Conservation (phyloP, 2,113 vertebrate species). For the Rattus norvegicus region DNA sequence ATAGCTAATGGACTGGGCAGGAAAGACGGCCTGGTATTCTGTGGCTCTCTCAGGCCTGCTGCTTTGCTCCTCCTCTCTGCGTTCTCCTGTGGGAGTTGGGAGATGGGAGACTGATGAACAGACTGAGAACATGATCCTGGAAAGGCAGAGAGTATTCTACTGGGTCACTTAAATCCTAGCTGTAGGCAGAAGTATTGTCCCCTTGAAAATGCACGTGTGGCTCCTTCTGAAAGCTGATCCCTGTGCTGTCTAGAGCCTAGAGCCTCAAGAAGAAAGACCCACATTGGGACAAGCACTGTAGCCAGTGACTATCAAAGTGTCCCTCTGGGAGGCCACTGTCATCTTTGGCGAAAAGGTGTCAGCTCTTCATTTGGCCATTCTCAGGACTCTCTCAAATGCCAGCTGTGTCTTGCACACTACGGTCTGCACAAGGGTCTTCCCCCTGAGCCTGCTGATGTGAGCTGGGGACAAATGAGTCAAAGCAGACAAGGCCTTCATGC, state of each 20-base stretch:
- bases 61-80: fast-evolving
- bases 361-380: background rate
- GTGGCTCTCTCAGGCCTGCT: too few relatives aligned
- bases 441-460: background rate
- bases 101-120: background rate
- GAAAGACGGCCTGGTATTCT: background rate
- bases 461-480: background rate
- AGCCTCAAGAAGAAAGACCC: background rate
- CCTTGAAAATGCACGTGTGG: conserved; percentile 2
- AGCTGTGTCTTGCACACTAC: background rate
- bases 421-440: background rate
- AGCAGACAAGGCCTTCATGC: background rate
- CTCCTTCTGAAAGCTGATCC: background rate
- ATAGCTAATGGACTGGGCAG: background rate
- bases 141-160: background rate
- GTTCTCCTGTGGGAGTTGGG: background rate
- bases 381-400: background rate
- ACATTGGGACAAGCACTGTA: fast-evolving
- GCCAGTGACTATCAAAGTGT: background rate
- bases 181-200: background rate
- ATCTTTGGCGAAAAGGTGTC: background rate
- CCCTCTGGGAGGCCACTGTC: background rate
- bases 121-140: background rate
- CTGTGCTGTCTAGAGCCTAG: conserved; percentile 19
- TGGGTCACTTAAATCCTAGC: background rate